Conservation (phyloP, 2,797 vertebrate genomes). For the Aratinga solstitialis region DNA sequence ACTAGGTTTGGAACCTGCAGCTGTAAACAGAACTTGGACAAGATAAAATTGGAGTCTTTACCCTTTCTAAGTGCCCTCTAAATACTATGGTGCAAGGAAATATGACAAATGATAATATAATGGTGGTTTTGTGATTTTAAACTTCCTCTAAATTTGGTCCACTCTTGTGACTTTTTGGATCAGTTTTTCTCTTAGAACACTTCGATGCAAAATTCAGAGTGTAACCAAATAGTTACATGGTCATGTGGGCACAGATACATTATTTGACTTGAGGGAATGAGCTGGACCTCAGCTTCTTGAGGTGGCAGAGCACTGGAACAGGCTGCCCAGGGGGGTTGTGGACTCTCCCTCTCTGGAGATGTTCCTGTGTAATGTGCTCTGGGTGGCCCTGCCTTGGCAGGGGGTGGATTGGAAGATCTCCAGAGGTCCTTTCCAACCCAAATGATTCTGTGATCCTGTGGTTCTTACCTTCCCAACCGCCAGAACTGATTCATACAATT, state of each 20-base stretch:
- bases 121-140: background rate
- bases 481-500: background rate
- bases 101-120: background rate
- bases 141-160: background rate
- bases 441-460: background rate
- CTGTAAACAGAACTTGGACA: background rate
- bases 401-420: background rate
- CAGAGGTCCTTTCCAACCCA: background rate
- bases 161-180: background rate
- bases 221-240: background rate
- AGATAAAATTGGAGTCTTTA: background rate
- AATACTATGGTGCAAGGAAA: background rate
- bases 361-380: background rate
- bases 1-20: background rate
- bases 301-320: background rate
- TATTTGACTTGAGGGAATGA: background rate
- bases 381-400: background rate
- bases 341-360: background rate
- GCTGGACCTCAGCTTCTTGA: background rate
- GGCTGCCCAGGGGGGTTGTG: background rate
- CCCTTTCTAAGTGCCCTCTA: background rate
- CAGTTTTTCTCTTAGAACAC: background rate
- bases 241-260: background rate
- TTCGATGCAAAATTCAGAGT: background rate
- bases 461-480: background rate